These are phyloP conservation scores for Sycophaga agraensis DNA, from an alignment of 1,140 invertebrate species.

Conservation along the genomic window DNA sequence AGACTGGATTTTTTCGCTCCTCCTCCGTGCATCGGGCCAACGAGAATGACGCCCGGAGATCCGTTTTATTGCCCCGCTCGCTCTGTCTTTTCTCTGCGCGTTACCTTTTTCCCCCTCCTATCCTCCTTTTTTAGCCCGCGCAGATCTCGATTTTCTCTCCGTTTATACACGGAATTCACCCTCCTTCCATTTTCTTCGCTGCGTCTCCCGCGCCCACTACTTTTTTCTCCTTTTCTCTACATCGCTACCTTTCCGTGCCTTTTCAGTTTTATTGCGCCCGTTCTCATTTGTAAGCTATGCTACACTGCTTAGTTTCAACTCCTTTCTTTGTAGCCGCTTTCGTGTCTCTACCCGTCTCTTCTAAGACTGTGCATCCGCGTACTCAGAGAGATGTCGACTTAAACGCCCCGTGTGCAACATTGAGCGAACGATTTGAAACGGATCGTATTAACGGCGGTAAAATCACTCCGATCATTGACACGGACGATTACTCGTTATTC, in stretches of 20 bases:
- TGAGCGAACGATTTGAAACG: no score
- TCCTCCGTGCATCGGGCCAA: background rate
- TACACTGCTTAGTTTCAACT: slow-evolving; percentile 18
- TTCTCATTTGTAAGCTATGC: slow-evolving; percentile 23
- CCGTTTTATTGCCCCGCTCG: slow-evolving; percentile 12
- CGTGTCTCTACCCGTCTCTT: background rate
- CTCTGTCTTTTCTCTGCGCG: slow-evolving; percentile 1
- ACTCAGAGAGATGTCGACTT: no score
- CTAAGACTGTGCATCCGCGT: background rate
- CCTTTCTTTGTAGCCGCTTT: slow-evolving; percentile 5
- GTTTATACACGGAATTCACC: slow-evolving; percentile 5
- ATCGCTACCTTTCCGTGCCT: background rate
- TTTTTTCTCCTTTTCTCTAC: background rate
- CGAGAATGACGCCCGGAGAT: slow-evolving; percentile 7
- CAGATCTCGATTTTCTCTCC: slow-evolving; percentile 18
- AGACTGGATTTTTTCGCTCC: no score
- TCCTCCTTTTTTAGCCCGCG: background rate
- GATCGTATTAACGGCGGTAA: no score
- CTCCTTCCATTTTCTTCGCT: slow-evolving; percentile 6
- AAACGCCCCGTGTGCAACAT: no score
- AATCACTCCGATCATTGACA: no score
- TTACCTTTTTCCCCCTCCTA: background rate
- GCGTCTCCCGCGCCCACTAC: background rate
- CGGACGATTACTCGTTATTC: no score
- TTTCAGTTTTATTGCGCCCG: slow-evolving; percentile 20